These are phyloP conservation scores for Amaurobius ferox DNA, from an alignment of 2,888 invertebrate genomes.

Conservation along the genomic window DNA sequence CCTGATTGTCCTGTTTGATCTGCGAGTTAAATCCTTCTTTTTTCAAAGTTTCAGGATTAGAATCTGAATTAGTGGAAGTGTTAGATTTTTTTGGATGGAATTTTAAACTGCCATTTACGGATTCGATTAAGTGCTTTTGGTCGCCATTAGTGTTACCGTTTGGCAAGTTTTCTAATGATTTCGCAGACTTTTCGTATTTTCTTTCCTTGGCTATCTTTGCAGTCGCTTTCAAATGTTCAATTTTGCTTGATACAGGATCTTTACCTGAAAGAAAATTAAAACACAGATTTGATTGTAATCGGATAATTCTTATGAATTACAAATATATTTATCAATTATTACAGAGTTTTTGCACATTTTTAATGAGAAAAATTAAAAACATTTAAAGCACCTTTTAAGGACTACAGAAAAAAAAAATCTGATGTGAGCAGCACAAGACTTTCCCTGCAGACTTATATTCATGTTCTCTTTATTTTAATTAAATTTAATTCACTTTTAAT, in stretches of 20 bases:
- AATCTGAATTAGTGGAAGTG: background rate
- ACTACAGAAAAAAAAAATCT: too few species aligned
- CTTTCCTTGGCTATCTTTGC: conserved; percentile 65
- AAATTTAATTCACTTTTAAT: too few species aligned
- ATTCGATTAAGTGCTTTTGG: conserved; percentile 12
- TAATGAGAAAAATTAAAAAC: too few species aligned
- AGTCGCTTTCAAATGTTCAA: conserved; percentile 57
- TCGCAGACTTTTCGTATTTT: conserved; percentile 50
- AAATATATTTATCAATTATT: too few species aligned
- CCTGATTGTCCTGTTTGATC: conserved; percentile 72
- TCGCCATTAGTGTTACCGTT: background rate
- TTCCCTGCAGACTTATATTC: too few species aligned
- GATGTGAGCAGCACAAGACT: too few species aligned
- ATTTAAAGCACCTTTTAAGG: too few species aligned
- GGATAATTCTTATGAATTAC: too few species aligned
- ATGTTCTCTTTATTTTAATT: too few species aligned
- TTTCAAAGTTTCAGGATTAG: conserved; percentile 27
- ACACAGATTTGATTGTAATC: too few species aligned
- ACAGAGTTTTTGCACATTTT: too few species aligned
- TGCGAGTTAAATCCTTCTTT: conserved; percentile 26
- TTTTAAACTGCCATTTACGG: conserved; percentile 29
- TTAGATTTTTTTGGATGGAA: conserved; percentile 40
- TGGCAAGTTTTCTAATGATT: conserved; percentile 29
- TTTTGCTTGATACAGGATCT: conserved; percentile 61
- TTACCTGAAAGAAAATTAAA: conserved; percentile 41